phyloP scores from a whole-genome alignment of 2,113 vertebrate species.

The Caranx ignobilis region DNA sequence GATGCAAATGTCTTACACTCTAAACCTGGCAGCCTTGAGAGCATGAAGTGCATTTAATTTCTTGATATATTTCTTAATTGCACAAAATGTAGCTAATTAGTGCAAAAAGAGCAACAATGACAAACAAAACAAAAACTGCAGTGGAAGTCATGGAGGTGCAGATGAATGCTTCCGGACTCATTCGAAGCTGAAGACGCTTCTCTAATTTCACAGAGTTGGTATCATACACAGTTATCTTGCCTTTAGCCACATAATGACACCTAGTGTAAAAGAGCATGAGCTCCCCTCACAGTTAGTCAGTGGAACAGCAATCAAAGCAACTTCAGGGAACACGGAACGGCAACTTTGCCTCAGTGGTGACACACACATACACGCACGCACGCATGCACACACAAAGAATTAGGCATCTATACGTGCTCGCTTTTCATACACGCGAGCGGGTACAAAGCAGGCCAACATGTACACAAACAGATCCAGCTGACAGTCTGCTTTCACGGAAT shows the following conservation, averaged over 20 bases:
- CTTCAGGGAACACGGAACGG: conserved; percentile 66
- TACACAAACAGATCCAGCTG: conserved; percentile 17
- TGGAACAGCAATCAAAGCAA: conserved; percentile 76
- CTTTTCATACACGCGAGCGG: conserved; percentile 2
- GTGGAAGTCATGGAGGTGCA: conserved; percentile 52
- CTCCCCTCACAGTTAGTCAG: conserved; percentile 84
- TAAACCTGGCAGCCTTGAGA: not conserved
- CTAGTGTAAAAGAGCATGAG: conserved; percentile 83
- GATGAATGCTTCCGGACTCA: conserved; percentile 61
- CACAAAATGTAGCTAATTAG: conserved; percentile 17
- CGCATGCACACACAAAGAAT: conserved; percentile 21
- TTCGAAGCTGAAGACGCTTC: conserved; percentile 68
- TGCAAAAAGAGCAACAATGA: conserved; percentile 19
- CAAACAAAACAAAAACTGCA: conserved; percentile 48
- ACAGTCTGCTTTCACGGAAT: conserved; percentile 44
- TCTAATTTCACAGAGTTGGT: conserved; percentile 75
- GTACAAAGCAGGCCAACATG: conserved; percentile 21
- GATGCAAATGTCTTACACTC: not conserved
- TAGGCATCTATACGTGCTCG: conserved; percentile 42
- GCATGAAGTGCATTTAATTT: not conserved
- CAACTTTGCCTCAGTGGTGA: conserved; percentile 75
- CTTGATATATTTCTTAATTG: not conserved
- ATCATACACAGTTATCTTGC: conserved; percentile 80
- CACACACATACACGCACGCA: conserved; percentile 28
- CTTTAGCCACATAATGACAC: conserved; percentile 78